Conservation (phyloP, 2,113 vertebrate genomes). For the Willisornis vidua region DNA sequence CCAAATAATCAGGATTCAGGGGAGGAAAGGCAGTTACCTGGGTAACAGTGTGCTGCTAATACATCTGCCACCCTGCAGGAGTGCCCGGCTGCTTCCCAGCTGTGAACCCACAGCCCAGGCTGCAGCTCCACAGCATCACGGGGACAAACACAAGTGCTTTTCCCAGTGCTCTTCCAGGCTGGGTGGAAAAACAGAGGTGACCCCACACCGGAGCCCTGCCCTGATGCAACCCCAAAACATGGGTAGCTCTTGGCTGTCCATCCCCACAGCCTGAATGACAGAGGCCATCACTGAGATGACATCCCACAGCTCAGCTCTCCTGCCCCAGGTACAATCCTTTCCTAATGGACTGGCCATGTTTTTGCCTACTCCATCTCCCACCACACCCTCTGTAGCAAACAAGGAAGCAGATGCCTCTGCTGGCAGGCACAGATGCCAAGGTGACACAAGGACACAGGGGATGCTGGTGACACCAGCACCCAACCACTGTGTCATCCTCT, state of each 20-base stretch:
- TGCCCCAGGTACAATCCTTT: background rate
- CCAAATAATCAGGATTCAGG: background rate
- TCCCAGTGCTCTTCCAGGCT: accelerated
- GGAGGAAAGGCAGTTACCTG: constrained; percentile 9
- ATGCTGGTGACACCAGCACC: background rate
- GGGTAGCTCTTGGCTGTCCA: background rate
- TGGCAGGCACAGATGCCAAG: background rate
- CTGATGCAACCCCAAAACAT: accelerated
- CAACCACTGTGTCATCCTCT: background rate
- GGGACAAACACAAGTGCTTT: background rate
- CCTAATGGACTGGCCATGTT: accelerated
- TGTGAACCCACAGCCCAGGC: background rate
- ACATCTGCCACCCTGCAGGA: background rate
- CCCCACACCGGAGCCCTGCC: background rate
- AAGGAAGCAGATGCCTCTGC: background rate
- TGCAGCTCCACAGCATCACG: accelerated
- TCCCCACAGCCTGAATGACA: accelerated
- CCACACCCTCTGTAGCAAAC: background rate
- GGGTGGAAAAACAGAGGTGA: background rate
- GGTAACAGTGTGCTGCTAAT: background rate
- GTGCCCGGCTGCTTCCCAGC: background rate
- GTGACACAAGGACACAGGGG: background rate
- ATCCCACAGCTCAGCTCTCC: background rate
- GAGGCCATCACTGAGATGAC: accelerated
- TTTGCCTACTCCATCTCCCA: background rate